A percentile compares a stretch with the other conserved stretches of the same genome.
These are phyloP conservation scores for Aphelenchoides fujianensis DNA, from an alignment of 1,140 invertebrate species.

Conservation along the genomic window DNA sequence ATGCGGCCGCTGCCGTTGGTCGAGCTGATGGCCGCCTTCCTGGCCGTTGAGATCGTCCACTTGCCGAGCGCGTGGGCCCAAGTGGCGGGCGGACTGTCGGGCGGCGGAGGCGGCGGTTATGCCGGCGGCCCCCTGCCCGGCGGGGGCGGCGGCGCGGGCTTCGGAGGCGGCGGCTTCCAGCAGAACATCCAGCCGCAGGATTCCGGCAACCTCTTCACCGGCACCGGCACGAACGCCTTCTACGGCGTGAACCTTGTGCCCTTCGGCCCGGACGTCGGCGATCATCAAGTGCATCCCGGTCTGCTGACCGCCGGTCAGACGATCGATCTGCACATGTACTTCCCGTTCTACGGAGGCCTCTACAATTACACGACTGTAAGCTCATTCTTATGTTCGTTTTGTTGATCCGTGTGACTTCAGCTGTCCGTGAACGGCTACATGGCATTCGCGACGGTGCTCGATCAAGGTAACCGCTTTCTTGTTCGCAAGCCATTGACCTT, in stretches of 20 bases:
- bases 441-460: constrained; percentile 60
- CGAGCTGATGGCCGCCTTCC: neutral
- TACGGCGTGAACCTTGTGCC: constrained; percentile 52
- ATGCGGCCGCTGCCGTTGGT: neutral
- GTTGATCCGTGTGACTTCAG: constrained; percentile 35
- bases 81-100: neutral
- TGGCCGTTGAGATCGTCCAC: neutral
- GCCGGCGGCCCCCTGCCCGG: neutral
- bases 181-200: constrained; percentile 15
- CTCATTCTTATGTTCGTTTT: too few relatives aligned
- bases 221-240: constrained; percentile 44
- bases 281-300: constrained; percentile 58
- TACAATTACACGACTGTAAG: constrained; percentile 62
- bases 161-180: too few relatives aligned
- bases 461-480: too few relatives aligned
- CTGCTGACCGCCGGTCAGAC: constrained; percentile 60
- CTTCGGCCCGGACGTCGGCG: constrained; percentile 51
- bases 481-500: too few relatives aligned
- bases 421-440: constrained; percentile 62
- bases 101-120: neutral
- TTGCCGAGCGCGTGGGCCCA: neutral
- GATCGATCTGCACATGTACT: constrained; percentile 60
- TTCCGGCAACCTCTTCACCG: constrained; percentile 33
- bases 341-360: constrained; percentile 61
- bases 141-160: too few relatives aligned